Evolutionary conservation across 2,113 vertebrate genomes (phyloP).

Genomic region (Colistium nudipinnis): DNA sequence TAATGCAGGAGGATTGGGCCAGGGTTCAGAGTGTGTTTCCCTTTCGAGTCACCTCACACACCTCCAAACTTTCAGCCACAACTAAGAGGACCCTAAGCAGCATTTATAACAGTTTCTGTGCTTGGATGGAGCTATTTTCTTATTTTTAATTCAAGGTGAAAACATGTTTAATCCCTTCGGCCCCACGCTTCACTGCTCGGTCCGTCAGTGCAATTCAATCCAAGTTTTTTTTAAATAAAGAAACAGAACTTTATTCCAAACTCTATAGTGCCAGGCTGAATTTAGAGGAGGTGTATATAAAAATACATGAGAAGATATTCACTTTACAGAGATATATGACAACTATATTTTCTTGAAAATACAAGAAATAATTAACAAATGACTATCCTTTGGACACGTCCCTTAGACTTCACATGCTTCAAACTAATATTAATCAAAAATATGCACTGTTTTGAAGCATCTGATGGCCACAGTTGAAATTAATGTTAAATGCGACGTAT

Average conservation of each 20-base stretch:
- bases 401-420: not conserved
- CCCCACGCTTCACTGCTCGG: not conserved
- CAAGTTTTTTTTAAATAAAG: not conserved
- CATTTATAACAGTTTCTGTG: constrained; percentile 19
- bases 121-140: not conserved
- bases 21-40: constrained; percentile 53
- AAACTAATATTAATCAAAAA: not conserved
- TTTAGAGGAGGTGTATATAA: not conserved
- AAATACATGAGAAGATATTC: not conserved
- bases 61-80: constrained; percentile 38
- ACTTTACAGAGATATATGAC: not conserved
- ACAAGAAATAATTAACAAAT: not conserved
- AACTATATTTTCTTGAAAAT: not conserved
- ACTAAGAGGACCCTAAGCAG: constrained; percentile 16
- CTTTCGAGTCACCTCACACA: constrained; percentile 63
- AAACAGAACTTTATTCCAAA: not conserved
- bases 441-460: not conserved
- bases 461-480: not conserved
- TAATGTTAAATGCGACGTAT: not conserved
- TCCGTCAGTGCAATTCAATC: not conserved
- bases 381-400: not conserved
- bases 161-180: constrained; percentile 7
- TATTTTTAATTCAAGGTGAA: constrained; percentile 9
- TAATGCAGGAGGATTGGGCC: constrained; percentile 60
- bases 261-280: not conserved